Evolutionary conservation across 1,140 invertebrate species (phyloP), one percentile per base, ranked within the genome.

Genomic region (Brachionus sp.): DNA sequence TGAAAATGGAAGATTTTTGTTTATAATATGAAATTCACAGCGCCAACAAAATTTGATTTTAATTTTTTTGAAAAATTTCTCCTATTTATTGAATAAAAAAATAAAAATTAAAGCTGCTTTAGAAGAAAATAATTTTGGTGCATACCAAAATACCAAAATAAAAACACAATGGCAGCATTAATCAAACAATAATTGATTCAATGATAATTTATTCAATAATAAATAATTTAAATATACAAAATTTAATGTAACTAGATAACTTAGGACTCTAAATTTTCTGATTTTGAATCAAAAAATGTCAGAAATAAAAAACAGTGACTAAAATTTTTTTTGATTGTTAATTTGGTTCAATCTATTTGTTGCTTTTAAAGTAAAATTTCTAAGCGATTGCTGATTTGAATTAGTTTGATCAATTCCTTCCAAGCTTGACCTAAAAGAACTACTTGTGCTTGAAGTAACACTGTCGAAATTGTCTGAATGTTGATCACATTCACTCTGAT

Each of bases 371-470:
- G 19, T 46, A 75, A 46, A 46, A 75, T 75, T 75, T 46, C 44
- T 50, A 7, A 75, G 9, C 7, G 13, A 13, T 29, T 75, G 39
- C 16, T 75, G 19, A 37, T 80, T 80, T 57, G 29, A 29, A 44
- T 35, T 53, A 12, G 44, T 23, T 50, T 78, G 75, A 12, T 53
- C 25, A 19, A 80, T 62, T 19, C 57, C 77, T 39, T 80, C 77
- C 7, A 57, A 25, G 35, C 77, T 80, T 39, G 77, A 80, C 37
- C 50, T 5, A 80, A 80, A 80, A 0, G 77, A 80, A 66, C 77
- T 80, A 25, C 35, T 42, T 16, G 77, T 35, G 25, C 77, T 80
- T 12, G 77, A 80, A 13, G 29, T 35, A 6, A 62, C 35, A 39
- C 50, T 80, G 19, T 80, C 77, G 2, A 35, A 12, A 44, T 66